Evolutionary conservation across 2,888 invertebrate genomes (phyloP), one percentile per base, ranked within the genome.

Genomic region (Pseudococcus jackbeardsleyi): DNA sequence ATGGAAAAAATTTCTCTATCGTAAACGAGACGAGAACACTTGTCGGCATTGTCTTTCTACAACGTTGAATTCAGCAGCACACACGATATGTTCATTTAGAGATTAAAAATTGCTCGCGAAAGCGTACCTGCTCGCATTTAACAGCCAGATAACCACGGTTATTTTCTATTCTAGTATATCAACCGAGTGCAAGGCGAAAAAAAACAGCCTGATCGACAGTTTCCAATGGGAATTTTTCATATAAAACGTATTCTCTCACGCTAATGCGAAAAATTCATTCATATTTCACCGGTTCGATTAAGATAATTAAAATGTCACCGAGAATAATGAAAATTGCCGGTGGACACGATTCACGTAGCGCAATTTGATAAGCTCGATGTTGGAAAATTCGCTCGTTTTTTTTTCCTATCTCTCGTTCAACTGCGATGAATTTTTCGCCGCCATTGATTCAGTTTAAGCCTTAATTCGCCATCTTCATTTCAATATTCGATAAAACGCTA

Each of bases 391-490:
- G 6, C 50, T 9, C 7, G 50, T 12, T 50, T 17, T 17, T 33
- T 33, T 3, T n/a, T n/a, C n/a, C n/a, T n/a, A 3, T 33, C 1
- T 33, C 1, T 33, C 26, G 26, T 33, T 3, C 26, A 2, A 19
- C 22, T 19, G 8, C 12, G 64, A 12, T 19, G 64, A 64, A 64
- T 64, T 1, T 19, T 64, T 64, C 64, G 64, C 64, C 64, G 1
- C 64, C 19, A 19, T 22, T 64, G 8, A 22, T 22, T 22, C 64
- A 64, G 64, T 64, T 64, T 64, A 64, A 64, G 64, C 64, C 64
- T 64, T 64, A 64, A 64, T 64, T 64, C 64, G 64, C 64, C 64
- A 64, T 64, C 64, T 64, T 64, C 22, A 64, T 64, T 64, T 64
- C 64, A 64, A 64, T 64, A 64, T 22, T 64, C 64, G 64, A 64